Evolutionary conservation across 2,797 vertebrate species (phyloP), one percentile per base, ranked within the genome.

Genomic region (Liparis tanakae): DNA sequence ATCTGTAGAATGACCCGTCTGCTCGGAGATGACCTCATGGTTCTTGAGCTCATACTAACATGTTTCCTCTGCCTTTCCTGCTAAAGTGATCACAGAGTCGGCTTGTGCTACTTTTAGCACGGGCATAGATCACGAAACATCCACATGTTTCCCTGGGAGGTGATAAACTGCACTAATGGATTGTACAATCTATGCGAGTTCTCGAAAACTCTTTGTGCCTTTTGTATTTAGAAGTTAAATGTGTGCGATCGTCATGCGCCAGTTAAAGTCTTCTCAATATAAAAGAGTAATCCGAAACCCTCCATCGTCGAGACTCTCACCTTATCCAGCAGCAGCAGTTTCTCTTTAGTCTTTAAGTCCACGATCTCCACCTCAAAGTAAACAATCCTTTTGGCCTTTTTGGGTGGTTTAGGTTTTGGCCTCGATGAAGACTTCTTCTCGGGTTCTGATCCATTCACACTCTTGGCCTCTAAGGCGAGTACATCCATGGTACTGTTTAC

Each of bases 361-460:
- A 97, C 76, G 48, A 98, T 96, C 93, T 98, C 97, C 94, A 98
- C 96, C 94, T 98, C 97, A 64, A 98, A 98, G 88, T 96, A 98
- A 83, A 98, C 96, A 15, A 95, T 96, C 87, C 95, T 95, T 94
- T 97, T 98, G 50, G 93, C 69, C 81, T 96, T 98, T 92, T 96
- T 96, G 25, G 87, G 90, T 9, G 84, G 48, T 87, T 96, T 97
- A 0, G 92, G 83, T 80, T 92, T 94, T 20, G 91, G 80, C 81
- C 91, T 93, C 0, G 68, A 6, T 22, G 87, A 17, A 22, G 93
- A 10, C 41, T 93, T 83, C 62, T 94, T 87, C 1, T 94, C 88
- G 10, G 67, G 0, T 1, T 90, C 74, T 62, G 65, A 17, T 60
- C 41, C 36, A 75, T 87, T 88, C 20, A 50, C 83, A 63, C 56